phyloP scores from a whole-genome alignment of 1,140 invertebrate species.

The silkworm (Bombyx mori) region DNA sequence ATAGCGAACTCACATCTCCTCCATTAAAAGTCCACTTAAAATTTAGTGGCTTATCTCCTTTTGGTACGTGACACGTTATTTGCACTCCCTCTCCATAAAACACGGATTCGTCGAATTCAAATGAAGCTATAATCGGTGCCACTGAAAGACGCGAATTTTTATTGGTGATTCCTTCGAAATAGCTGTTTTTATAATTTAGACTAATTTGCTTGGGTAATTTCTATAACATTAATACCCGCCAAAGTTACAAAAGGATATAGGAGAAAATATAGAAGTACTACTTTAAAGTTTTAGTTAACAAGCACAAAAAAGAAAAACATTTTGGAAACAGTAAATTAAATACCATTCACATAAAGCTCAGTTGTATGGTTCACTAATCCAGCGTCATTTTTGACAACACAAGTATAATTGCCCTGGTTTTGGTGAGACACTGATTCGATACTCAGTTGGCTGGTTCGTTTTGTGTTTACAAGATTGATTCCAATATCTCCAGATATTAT shows the following conservation, averaged over 20 bases:
- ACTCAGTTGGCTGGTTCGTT: slow-evolving; percentile 77
- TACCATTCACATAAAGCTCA: slow-evolving; percentile 79
- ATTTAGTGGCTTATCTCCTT: slow-evolving; percentile 79
- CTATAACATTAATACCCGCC: slow-evolving; percentile 44
- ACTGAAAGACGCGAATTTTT: slow-evolving; percentile 41
- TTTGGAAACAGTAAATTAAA: slow-evolving; percentile 3
- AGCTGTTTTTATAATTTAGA: background rate
- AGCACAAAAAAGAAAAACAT: slow-evolving; percentile 19
- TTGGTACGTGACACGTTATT: slow-evolving; percentile 77
- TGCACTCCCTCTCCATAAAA: slow-evolving; percentile 78
- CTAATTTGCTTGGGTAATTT: background rate
- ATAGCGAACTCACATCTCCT: slow-evolving; percentile 65
- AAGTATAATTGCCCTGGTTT: slow-evolving; percentile 83
- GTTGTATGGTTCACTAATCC: slow-evolving; percentile 75
- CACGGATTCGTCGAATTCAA: slow-evolving; percentile 66
- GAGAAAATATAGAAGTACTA: slow-evolving; percentile 20
- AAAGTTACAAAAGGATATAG: slow-evolving; percentile 49
- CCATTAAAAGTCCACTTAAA: slow-evolving; percentile 77
- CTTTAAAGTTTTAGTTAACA: slow-evolving; percentile 31
- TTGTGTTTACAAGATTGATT: slow-evolving; percentile 75
- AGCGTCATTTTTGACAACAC: slow-evolving; percentile 78
- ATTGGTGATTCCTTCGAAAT: background rate
- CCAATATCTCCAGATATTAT: slow-evolving; percentile 67
- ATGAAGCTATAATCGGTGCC: slow-evolving; percentile 59
- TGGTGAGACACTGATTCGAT: slow-evolving; percentile 78